Evolutionary conservation across 2,888 invertebrate genomes (phyloP).

Genomic region (Drosophila prostipennis): DNA sequence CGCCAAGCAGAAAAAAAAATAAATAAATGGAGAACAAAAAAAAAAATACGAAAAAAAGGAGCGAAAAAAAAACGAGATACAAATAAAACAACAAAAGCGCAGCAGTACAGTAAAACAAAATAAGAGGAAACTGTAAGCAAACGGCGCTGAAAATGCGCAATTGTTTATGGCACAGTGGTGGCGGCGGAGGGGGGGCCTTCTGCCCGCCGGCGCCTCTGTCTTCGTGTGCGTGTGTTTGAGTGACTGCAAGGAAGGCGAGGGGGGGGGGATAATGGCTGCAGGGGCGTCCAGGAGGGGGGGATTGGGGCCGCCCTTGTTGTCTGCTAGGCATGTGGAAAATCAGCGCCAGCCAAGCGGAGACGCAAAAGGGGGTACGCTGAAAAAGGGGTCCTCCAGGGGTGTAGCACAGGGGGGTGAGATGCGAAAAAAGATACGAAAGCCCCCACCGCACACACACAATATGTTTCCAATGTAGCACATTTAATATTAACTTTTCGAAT

Average conservation of each 20-base stretch:
- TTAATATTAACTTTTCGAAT: conserved; percentile 79
- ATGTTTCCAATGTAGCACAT: conserved; percentile 78
- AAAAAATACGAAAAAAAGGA: neutral
- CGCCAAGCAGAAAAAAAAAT: conserved; percentile 34
- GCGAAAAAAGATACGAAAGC: neutral
- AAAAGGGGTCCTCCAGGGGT: conserved; percentile 2
- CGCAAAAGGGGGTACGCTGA: conserved; percentile 8
- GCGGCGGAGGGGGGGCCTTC: neutral
- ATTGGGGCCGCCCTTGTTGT: conserved; percentile 57
- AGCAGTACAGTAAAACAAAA: conserved; percentile 30
- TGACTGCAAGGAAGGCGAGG: neutral
- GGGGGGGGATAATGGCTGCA: conserved; percentile 20
- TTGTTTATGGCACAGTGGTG: conserved; percentile 67
- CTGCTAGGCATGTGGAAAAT: conserved; percentile 76
- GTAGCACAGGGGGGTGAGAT: neutral
- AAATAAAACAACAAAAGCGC: conserved; percentile 16
- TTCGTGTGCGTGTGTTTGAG: conserved; percentile 22
- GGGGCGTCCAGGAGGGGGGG: conserved; percentile 6
- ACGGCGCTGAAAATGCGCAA: conserved; percentile 77
- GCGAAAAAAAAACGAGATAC: conserved; percentile 6
- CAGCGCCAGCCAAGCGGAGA: conserved; percentile 54
- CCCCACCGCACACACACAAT: conserved; percentile 49
- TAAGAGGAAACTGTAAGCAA: conserved; percentile 66
- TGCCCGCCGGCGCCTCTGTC: conserved; percentile 47
- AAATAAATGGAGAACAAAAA: conserved; percentile 6